Conservation (phyloP, 2,797 vertebrate species). For the Siniperca obscura region DNA sequence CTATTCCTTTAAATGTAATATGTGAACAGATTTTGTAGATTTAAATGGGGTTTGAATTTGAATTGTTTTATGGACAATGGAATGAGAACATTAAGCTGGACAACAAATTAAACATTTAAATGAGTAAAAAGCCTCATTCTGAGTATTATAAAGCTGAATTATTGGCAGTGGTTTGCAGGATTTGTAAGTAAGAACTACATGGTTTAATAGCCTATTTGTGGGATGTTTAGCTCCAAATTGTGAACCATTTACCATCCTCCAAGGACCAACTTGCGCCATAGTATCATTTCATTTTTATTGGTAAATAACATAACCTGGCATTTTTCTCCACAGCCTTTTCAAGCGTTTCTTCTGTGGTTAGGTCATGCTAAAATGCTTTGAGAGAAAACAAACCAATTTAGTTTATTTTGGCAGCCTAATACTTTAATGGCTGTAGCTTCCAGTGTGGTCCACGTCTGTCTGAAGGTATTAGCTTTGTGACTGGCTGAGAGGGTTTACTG, state of each 20-base stretch:
- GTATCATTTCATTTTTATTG: conserved; percentile 33
- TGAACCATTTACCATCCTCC: conserved; percentile 35
- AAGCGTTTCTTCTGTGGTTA: conserved; percentile 30
- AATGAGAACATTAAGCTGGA: conserved; percentile 5
- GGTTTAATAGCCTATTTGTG: conserved; percentile 47
- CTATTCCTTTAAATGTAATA: background rate
- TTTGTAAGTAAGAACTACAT: conserved; percentile 37
- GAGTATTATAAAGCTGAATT: conserved; percentile 15
- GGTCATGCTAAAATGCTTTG: conserved; percentile 55
- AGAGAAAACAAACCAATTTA: conserved; percentile 57
- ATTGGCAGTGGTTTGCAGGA: conserved; percentile 17
- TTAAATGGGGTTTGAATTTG: conserved; percentile 19
- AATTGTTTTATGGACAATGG: conserved; percentile 5
- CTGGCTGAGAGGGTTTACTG: conserved; percentile 53
- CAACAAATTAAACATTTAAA: background rate
- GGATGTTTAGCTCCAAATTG: conserved; percentile 39
- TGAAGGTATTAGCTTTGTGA: conserved; percentile 44
- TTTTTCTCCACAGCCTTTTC: conserved; percentile 29
- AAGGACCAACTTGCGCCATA: conserved; percentile 21
- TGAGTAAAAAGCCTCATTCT: conserved; percentile 15
- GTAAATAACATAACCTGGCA: conserved; percentile 43
- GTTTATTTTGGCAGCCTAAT: conserved; percentile 53
- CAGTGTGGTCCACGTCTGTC: conserved; percentile 28
- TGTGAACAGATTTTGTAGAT: background rate
- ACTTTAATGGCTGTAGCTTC: conserved; percentile 35